These are phyloP conservation scores for Cerastis leucographa DNA, from an alignment of 2,888 invertebrate species.

Conservation along the genomic window DNA sequence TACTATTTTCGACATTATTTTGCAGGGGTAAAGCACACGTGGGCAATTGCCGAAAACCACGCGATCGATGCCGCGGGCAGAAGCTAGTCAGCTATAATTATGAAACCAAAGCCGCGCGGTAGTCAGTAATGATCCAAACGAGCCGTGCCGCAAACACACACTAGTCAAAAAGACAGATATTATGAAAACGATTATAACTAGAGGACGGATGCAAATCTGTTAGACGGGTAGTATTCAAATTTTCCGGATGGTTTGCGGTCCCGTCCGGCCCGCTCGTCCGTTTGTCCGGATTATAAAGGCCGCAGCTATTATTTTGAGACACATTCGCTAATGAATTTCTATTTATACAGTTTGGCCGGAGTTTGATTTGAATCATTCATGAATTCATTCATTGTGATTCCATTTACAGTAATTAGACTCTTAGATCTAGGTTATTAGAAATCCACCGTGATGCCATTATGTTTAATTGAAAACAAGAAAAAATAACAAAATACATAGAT, in stretches of 20 bases:
- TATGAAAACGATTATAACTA: constrained; percentile 57
- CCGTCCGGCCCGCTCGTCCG: constrained; percentile 12
- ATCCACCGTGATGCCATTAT: background rate
- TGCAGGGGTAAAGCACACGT: too few relatives aligned
- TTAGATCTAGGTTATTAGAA: too few relatives aligned
- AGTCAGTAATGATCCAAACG: constrained; percentile 7
- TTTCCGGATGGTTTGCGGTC: constrained; percentile 53
- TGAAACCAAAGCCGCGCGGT: constrained; percentile 2
- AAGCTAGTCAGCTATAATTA: constrained; percentile 24
- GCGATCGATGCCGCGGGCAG: too few relatives aligned
- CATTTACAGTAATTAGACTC: constrained; percentile 45
- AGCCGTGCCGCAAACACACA: constrained; percentile 3
- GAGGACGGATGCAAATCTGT: constrained; percentile 60
- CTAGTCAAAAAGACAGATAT: constrained; percentile 28
- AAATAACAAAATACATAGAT: background rate
- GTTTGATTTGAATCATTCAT: constrained; percentile 57
- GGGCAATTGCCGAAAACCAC: too few relatives aligned
- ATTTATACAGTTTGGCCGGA: constrained; percentile 51
- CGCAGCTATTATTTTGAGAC: constrained; percentile 53
- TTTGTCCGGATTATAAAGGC: constrained; percentile 59
- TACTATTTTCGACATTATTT: too few relatives aligned
- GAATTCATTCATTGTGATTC: constrained; percentile 17
- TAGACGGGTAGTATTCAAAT: constrained; percentile 61
- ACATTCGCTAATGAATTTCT: constrained; percentile 65
- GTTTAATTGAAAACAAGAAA: background rate